These are phyloP conservation scores for Spizella passerina DNA, from an alignment of 2,797 vertebrate species.

Conservation along the genomic window DNA sequence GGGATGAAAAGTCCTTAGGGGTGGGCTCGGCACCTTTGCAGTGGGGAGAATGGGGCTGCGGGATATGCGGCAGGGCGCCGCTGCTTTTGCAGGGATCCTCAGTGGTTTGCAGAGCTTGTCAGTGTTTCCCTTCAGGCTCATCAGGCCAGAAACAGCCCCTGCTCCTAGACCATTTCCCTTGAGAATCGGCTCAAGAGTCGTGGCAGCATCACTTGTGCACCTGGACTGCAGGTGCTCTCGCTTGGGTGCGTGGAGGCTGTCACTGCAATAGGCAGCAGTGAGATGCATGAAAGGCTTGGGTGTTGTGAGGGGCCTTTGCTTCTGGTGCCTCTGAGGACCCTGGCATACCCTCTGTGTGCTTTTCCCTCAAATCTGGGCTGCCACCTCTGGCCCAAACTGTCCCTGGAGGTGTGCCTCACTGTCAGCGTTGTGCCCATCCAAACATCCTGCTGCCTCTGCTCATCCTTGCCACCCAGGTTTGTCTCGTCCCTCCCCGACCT, in stretches of 20 bases:
- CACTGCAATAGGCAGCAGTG: not conserved
- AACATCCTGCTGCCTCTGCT: not conserved
- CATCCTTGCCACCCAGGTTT: not conserved
- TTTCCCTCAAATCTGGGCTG: not conserved
- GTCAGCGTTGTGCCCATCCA: not conserved
- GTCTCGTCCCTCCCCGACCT: not conserved
- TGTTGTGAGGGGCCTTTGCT: not conserved
- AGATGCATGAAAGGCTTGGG: not conserved
- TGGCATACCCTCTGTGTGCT: not conserved
- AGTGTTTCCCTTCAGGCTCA: not conserved
- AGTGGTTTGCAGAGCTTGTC: not conserved
- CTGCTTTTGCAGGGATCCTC: not conserved
- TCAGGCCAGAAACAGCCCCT: not conserved
- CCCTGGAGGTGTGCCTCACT: not conserved
- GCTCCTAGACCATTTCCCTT: not conserved
- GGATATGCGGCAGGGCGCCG: accelerated
- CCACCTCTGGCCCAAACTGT: not conserved
- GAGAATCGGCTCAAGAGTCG: accelerated
- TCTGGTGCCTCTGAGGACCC: not conserved
- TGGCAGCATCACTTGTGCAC: not conserved
- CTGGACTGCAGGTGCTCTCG: accelerated
- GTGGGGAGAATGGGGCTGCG: not conserved
- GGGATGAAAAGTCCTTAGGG: not conserved
- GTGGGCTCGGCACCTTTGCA: not conserved
- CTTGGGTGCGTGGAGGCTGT: not conserved